Evolutionary conservation across 2,113 vertebrate genomes (phyloP), one percentile per base, ranked within the genome.

Genomic region (Hypomesus transpacificus): DNA sequence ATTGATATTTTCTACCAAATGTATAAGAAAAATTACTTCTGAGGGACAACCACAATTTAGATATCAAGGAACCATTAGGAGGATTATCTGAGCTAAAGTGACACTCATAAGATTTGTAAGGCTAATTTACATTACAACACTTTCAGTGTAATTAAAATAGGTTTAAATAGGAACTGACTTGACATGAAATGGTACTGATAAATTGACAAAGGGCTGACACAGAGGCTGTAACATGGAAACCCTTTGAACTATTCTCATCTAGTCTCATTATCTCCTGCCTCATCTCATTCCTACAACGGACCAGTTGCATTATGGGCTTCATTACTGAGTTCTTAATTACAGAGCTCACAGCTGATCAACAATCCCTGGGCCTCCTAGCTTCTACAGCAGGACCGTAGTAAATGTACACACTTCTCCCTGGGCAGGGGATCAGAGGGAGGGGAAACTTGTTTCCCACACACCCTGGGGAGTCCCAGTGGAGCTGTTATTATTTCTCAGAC

Each of bases 291-390:
- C 31, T 78, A 66, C 0, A 0, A 70, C 69, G 78, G 62, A 73
- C 77, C 63, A 80, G 60, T 57, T 65, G 65, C 51, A 74, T 74
- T 71, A 59, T 63, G 73, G 66, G 62, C 85, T 61, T 82, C 86
- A 87, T 85, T 80, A 82, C 63, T 28, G 26, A 74, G 63, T 71
- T 75, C 54, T 74, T 86, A 85, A 85, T 88, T 77, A 84, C 81
- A 76, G 63, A 54, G 75, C 70, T 82, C 82, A 76, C 80, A 82
- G 82, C 70, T 80, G 81, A 74, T 83, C 75, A 85, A 16, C 76
- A 70, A 65, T 67, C 39, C 79, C 58, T 54, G 76, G 77, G 77
- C 34, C n/a, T 57, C 75, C 57, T 73, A 60, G 71, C 74, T 78
- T 73, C 14, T 22, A 75, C 82, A 85, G 75, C 70, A 75, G 74